Conservation (phyloP, 1,140 invertebrate species). For the Hydropsyche tenuis region DNA sequence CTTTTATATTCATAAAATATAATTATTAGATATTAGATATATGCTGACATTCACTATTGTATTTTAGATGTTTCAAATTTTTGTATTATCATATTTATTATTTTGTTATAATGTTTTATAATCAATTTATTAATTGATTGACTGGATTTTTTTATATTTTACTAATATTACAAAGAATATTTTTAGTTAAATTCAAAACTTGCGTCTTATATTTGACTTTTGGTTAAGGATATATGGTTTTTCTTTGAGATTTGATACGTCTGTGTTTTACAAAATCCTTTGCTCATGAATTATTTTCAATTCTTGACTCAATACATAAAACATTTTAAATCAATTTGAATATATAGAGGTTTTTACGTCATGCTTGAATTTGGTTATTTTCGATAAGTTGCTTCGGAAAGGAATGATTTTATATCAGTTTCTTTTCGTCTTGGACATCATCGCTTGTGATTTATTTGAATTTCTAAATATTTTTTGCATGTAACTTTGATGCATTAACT, state of each 20-base stretch:
- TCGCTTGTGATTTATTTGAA: not conserved
- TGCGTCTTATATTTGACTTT: too few relatives aligned
- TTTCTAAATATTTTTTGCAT: not conserved
- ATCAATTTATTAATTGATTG: conserved; percentile 1
- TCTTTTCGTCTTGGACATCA: not conserved
- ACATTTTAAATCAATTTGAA: conserved; percentile 38
- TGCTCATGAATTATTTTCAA: conserved; percentile 3
- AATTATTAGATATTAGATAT: too few relatives aligned
- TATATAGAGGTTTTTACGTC: conserved; percentile 30
- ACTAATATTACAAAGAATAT: too few relatives aligned
- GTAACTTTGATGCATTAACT: not conserved
- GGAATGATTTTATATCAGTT: not conserved
- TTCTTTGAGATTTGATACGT: too few relatives aligned
- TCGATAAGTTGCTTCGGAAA: not conserved
- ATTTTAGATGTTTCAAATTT: conserved; percentile 9
- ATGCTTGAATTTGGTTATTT: conserved; percentile 2
- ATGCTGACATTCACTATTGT: not conserved
- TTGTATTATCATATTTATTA: not conserved
- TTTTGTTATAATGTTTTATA: not conserved
- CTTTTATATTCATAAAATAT: not conserved
- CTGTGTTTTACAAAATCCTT: not conserved
- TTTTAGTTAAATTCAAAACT: too few relatives aligned
- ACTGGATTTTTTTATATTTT: not conserved
- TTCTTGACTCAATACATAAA: conserved; percentile 44
- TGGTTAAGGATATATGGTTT: too few relatives aligned